Percentiles rank a stretch among this genome's conserved stretches.
Conservation (phyloP, 1,140 invertebrate genomes). For the Pseudomyrmex pallidus region DNA sequence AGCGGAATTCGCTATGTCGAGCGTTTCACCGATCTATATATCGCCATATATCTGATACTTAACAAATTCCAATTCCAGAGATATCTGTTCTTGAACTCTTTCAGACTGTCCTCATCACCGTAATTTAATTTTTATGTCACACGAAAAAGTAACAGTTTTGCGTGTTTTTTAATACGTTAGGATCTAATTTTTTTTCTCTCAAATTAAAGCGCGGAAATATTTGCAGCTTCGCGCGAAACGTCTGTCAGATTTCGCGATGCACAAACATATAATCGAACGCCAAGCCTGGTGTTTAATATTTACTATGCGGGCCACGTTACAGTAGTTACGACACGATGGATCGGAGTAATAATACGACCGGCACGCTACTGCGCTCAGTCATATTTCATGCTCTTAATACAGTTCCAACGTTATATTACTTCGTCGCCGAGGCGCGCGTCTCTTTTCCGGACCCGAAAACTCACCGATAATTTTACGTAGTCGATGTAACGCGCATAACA, state of each 20-base stretch:
- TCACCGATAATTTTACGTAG: constrained; percentile 48
- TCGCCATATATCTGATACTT: too few relatives aligned
- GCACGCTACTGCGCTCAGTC: constrained; percentile 25
- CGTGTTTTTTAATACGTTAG: too few relatives aligned
- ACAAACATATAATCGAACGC: constrained; percentile 10
- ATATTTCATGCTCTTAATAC: constrained; percentile 53
- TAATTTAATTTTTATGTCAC: too few relatives aligned
- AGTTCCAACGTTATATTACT: constrained; percentile 46
- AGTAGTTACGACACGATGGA: constrained; percentile 51
- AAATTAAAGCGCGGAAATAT: background rate
- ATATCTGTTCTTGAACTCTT: background rate
- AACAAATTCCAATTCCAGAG: too few relatives aligned
- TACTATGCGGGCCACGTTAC: constrained; percentile 38
- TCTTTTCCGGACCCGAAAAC: constrained; percentile 22
- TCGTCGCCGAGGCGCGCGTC: background rate
- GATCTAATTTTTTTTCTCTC: too few relatives aligned
- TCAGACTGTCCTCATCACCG: too few relatives aligned
- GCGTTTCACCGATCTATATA: background rate
- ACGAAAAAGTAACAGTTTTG: too few relatives aligned
- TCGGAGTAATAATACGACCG: constrained; percentile 38
- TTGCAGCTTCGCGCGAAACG: background rate
- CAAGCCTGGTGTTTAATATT: constrained; percentile 39
- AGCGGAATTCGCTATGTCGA: background rate
- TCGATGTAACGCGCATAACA: background rate
- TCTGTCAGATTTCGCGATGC: constrained; percentile 26